These are phyloP conservation scores for Probosciger aterrimus DNA, from an alignment of 2,113 vertebrate genomes.

Conservation along the genomic window DNA sequence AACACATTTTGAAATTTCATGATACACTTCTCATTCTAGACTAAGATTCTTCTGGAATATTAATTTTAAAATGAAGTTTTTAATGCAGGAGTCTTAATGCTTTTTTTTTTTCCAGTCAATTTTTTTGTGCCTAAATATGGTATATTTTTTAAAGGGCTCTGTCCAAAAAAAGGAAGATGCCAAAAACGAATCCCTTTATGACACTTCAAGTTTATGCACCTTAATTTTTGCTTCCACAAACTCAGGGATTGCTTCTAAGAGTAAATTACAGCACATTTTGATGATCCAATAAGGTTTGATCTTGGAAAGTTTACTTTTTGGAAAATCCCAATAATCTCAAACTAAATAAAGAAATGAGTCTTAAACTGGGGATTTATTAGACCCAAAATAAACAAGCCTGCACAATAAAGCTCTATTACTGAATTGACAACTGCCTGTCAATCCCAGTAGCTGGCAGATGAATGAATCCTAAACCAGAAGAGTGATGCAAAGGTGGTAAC, in stretches of 20 bases:
- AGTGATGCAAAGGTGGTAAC: background rate
- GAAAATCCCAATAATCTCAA: background rate
- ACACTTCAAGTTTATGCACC: background rate
- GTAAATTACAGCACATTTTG: background rate
- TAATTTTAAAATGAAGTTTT: background rate
- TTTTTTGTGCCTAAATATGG: background rate
- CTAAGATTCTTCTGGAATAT: background rate
- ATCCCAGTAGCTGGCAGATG: background rate
- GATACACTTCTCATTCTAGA: background rate
- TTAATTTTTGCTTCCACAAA: background rate
- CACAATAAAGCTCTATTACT: background rate
- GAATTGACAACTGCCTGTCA: background rate
- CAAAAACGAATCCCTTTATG: background rate
- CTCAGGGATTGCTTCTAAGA: background rate
- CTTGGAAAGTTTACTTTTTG: background rate
- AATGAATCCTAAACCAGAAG: background rate
- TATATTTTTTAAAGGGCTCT: background rate
- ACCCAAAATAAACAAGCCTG: background rate
- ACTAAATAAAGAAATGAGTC: background rate
- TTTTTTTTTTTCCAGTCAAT: no score
- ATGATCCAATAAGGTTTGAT: background rate
- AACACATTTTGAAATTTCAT: background rate
- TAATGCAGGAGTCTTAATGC: background rate
- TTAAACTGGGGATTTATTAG: background rate
- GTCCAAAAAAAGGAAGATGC: background rate